Evolutionary conservation across 2,113 vertebrate genomes (phyloP), one percentile per base, ranked within the genome.

Genomic region (Malurus cyaneus): DNA sequence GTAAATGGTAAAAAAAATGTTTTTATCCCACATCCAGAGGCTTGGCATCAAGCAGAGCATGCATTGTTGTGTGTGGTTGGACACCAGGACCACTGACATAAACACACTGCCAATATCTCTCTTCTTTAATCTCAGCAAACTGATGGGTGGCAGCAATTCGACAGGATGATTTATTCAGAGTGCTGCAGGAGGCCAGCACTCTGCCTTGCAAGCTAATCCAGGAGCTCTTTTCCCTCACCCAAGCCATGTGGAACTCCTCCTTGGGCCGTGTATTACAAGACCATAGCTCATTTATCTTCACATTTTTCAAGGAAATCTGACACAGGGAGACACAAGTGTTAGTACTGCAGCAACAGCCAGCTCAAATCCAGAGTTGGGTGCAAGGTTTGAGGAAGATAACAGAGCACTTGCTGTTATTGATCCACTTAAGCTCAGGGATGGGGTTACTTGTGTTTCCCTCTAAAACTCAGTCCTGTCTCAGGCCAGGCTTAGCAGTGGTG

Each of bases 131-230:
- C 95, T 96, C 93, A 94, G 80, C 86, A 93, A 96, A 93, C 60
- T 97, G 87, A 96, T 96, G 97, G 86, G 92, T 96, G 91, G 95
- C 94, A 96, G 90, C 88, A 97, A 96, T 97, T 97, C 96, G 8
- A 41, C 21, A 44, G 79, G 80, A 77, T 90, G 93, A 97, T 97
- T 97, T 97, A 92, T 96, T 93, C 96, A 60, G 97, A 97, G 67
- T 91, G 80, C 94, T 96, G 82, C 86, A 96, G 93, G 41, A 96
- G 84, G 85, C 39, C 65, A 12, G 24, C 89, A 56, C 80, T 69
- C 74, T 95, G 94, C 92, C 93, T 96, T 92, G 92, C 64, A 86
- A 86, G 42, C 52, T 97, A 93, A 96, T 96, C 92, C 79, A 92
- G 0, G 4, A 96, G 78, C 28, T 92, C 61, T 83, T 64, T 96